Base-by-base conservation (phyloP, 2,888 invertebrate genomes). In the Andrena marginata region DNA sequence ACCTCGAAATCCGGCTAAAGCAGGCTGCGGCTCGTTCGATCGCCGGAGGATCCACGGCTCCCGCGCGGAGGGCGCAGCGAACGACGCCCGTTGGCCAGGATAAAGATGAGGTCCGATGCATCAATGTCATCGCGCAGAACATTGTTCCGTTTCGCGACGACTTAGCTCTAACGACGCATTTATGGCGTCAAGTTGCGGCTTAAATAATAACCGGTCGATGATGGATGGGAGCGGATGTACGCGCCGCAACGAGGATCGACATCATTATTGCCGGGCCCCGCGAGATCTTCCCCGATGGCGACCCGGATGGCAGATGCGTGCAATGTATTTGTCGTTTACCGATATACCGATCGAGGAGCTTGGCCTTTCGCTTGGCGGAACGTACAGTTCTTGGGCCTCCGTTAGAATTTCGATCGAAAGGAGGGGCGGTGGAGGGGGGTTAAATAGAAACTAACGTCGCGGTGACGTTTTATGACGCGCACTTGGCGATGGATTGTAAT, bases 111-210 rank as follows among this genome's bases (percentile, higher is more conserved):
- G 84, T 82, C 89, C 92, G 90, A 93, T 93, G 93, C 93, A 92
- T 93, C 93, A 93, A 92, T 93, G 93, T 93, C 93, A 93, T 89
- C 86, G 85, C 86, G 76, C 77, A 78, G 74, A 81, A 89, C 87
- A 90, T 92, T 91, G 90, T 90, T 88, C 90, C 82, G 77, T 84
- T 73, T 74, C 80, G 86, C 86, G 85, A 85, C 87, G 89, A 91
- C 90, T 91, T 85, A 87, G 88, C 85, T 92, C 90, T 93, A 93
- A 94, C 93, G 93, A 93, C 90, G 92, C 91, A 93, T 93, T 93
- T 93, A 94, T 94, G 91, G 91, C 94, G 93, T 93, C 93, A 92
- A 89, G 89, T 92, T 93, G 93, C 90, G 93, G 93, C 93, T 93
- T 92, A 93, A 93, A 93, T 92, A 93, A 92, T 93, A 93, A 94